A percentile compares a stretch with the other conserved stretches of the same genome.
Conservation (phyloP, 2,797 vertebrate genomes). For the Oreortyx pictus region DNA sequence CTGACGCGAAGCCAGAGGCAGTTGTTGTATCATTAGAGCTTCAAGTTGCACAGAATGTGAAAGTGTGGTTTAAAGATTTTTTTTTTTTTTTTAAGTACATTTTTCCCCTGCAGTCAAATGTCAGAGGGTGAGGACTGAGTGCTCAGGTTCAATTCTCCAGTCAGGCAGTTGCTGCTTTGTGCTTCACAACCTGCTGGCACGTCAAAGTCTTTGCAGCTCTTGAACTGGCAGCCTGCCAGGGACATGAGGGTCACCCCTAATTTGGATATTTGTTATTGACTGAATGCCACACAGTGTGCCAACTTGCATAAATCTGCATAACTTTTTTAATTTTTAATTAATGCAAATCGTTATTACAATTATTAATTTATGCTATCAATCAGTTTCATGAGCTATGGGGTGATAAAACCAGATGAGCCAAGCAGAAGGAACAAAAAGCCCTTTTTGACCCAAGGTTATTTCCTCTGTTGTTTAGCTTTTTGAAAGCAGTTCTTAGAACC, state of each 20-base stretch:
- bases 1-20: neutral
- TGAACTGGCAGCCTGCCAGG: neutral
- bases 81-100: neutral
- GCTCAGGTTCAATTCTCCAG: neutral
- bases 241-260: neutral
- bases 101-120: neutral
- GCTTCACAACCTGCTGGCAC: neutral
- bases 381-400: neutral
- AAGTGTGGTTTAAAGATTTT: neutral
- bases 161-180: neutral
- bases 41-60: neutral
- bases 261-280: constrained; percentile 6
- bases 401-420: neutral
- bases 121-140: neutral
- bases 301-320: neutral
- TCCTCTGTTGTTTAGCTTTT: neutral
- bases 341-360: neutral
- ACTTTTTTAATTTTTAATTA: neutral
- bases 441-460: neutral
- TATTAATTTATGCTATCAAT: neutral
- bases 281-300: neutral
- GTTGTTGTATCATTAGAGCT: neutral
- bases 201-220: neutral
- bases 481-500: neutral
- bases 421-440: neutral